Evolutionary conservation across 2,888 invertebrate species (phyloP).

Genomic region (Parnassius orleans): DNA sequence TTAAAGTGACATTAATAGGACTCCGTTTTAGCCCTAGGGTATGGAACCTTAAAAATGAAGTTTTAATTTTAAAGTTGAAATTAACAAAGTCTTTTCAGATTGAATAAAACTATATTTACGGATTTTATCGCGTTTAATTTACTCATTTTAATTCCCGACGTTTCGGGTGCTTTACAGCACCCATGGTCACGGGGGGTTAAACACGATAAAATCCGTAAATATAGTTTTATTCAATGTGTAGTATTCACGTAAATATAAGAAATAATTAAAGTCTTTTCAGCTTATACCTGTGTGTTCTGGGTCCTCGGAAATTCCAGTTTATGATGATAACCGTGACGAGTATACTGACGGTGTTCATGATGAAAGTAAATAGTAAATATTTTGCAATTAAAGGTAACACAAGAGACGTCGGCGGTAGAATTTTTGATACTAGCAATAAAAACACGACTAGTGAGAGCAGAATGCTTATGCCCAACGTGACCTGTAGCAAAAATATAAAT

Average conservation of each 20-base stretch:
- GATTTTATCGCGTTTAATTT: too few species aligned
- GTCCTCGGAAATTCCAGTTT: conserved; percentile 99
- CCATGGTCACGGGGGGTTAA: too few species aligned
- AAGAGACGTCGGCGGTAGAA: conserved; percentile 98
- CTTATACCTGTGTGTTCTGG: conserved; percentile 91
- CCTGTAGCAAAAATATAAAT: conserved; percentile 67
- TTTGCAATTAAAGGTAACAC: conserved; percentile 99
- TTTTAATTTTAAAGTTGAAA: background rate
- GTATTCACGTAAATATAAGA: too few species aligned
- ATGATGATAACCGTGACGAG: conserved; percentile 99
- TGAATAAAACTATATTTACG: too few species aligned
- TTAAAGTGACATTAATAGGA: too few species aligned
- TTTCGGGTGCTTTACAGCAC: too few species aligned
- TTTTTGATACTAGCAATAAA: conserved; percentile 98
- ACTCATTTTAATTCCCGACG: too few species aligned
- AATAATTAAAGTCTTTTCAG: background rate
- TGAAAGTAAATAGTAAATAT: conserved; percentile 99
- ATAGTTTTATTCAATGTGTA: too few species aligned
- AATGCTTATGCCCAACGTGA: conserved; percentile 98
- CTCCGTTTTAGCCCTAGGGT: too few species aligned
- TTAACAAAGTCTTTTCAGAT: background rate
- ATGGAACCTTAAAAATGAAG: too few species aligned
- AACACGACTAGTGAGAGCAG: conserved; percentile 99
- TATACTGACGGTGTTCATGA: conserved; percentile 99
- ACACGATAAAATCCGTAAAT: too few species aligned